Evolutionary conservation across 1,140 invertebrate genomes (phyloP).

Genomic region (Limonius californicus): DNA sequence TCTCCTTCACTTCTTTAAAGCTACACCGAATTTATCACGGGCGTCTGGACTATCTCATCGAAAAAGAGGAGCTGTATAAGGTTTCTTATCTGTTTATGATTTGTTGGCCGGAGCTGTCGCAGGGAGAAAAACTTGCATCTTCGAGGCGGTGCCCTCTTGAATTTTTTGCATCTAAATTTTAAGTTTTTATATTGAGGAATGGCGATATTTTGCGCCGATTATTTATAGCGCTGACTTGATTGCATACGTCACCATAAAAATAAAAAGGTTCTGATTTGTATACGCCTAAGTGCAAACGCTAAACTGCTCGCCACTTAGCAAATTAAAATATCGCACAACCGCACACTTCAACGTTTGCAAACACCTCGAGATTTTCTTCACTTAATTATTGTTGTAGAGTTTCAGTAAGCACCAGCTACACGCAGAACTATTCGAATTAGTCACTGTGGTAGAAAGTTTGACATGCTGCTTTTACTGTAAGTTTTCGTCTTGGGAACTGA

Average conservation of each 20-base stretch:
- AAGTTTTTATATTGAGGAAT: neutral
- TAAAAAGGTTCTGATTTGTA: too few species aligned
- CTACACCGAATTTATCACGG: neutral
- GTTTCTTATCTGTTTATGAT: slow-evolving; percentile 25
- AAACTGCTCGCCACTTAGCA: too few species aligned
- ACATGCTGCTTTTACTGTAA: slow-evolving; percentile 23
- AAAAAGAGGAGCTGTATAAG: slow-evolving; percentile 7
- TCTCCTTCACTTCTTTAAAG: slow-evolving; percentile 4
- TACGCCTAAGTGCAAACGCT: neutral
- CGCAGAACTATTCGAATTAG: slow-evolving; percentile 28
- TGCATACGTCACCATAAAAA: neutral
- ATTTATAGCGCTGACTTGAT: neutral
- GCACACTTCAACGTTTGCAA: neutral
- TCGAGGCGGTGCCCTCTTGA: neutral
- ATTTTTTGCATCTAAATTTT: slow-evolving; percentile 2
- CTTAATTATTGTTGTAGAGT: slow-evolving; percentile 30
- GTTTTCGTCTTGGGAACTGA: slow-evolving; percentile 16
- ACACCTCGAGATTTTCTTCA: slow-evolving; percentile 6
- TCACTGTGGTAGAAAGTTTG: slow-evolving; percentile 29
- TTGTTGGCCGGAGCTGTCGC: slow-evolving; percentile 17
- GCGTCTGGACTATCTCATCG: neutral
- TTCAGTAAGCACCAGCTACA: slow-evolving; percentile 26
- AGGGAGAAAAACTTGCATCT: slow-evolving; percentile 11
- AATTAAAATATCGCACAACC: neutral
- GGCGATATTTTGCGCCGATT: neutral